Evolutionary conservation across 2,113 vertebrate genomes (phyloP).

Genomic region (Todiramphus saurophagus): DNA sequence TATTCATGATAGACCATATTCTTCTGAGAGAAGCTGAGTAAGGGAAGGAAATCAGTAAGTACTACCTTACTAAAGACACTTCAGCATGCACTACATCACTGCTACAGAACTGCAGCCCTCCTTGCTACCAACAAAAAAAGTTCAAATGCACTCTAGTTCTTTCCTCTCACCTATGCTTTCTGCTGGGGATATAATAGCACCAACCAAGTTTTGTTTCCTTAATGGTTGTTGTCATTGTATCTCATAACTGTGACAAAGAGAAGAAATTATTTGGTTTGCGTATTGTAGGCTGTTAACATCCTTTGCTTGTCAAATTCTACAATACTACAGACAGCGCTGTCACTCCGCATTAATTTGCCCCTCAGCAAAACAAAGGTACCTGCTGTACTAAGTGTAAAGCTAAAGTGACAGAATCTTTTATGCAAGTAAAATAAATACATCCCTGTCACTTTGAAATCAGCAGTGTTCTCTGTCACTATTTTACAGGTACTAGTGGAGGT

Average conservation of each 20-base stretch:
- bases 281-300: constrained; percentile 12
- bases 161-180: neutral
- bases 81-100: neutral
- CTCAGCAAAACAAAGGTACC: constrained; percentile 47
- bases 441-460: constrained; percentile 48
- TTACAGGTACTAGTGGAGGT: neutral
- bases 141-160: neutral
- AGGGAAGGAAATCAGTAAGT: neutral
- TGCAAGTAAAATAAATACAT: constrained; percentile 59
- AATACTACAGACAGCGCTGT: neutral
- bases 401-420: constrained; percentile 47
- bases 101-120: neutral
- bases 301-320: constrained; percentile 34
- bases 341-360: constrained; percentile 26
- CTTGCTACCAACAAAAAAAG: neutral
- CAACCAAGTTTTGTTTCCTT: neutral
- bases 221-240: neutral
- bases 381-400: constrained; percentile 6
- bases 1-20: neutral
- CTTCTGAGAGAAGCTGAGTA: neutral
- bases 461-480: neutral
- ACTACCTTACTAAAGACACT: neutral
- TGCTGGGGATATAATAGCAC: neutral
- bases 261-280: constrained; percentile 31
- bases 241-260: neutral